A percentile compares a stretch with the other conserved stretches of the same genome.
Conservation (phyloP, 2,113 vertebrate species). For the Grammomys surdaster region DNA sequence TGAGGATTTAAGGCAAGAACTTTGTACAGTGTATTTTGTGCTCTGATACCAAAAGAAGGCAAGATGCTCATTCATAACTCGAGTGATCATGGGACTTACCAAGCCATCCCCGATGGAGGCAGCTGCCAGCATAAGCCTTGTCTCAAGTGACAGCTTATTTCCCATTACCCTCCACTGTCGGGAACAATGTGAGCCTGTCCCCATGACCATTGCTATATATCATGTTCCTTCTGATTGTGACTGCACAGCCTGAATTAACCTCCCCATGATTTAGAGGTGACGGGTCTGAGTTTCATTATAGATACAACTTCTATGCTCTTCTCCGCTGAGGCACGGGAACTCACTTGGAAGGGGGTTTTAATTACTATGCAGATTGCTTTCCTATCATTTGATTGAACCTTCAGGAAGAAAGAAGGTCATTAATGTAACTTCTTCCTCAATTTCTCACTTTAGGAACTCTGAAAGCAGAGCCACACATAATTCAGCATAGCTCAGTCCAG, state of each 20-base stretch:
- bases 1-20: conserved; percentile 28
- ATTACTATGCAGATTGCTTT: conserved; percentile 78
- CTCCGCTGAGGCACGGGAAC: not conserved
- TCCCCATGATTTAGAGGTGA: conserved; percentile 43
- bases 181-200: not conserved
- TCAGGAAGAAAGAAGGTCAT: conserved; percentile 72
- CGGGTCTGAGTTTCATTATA: conserved; percentile 68
- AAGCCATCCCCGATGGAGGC: not conserved
- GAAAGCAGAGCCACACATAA: conserved; percentile 34
- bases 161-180: conserved; percentile 23
- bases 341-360: conserved; percentile 27
- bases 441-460: conserved; percentile 60
- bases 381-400: conserved; percentile 67
- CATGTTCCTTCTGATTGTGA: not conserved
- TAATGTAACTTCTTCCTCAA: conserved; percentile 62
- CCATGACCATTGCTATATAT: not conserved
- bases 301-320: conserved; percentile 35
- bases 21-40: not conserved
- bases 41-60: not conserved
- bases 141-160: conserved; percentile 31
- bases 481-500: not conserved
- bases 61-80: not conserved
- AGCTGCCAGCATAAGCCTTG: not conserved
- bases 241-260: conserved; percentile 19
- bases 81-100: not conserved